phyloP scores from a whole-genome alignment of 2,888 invertebrate genomes.

The Psylliodes chrysocephalus region DNA sequence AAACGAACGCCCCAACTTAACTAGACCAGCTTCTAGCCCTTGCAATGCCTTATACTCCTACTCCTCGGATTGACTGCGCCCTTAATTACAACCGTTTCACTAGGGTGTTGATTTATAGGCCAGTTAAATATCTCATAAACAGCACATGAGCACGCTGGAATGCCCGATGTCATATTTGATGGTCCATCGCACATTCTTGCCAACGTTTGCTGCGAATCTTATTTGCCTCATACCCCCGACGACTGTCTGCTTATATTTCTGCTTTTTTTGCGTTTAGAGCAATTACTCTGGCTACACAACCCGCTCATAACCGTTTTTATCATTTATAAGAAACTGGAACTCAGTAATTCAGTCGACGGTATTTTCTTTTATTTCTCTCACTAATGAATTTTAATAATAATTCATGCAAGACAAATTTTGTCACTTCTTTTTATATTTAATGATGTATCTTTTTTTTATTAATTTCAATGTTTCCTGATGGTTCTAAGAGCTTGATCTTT shows the following conservation, averaged over 20 bases:
- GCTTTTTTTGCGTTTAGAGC: slow-evolving; percentile 1
- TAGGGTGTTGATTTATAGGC: slow-evolving; percentile 68
- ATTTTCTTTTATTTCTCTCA: no score
- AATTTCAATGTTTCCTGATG: no score
- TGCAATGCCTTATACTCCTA: slow-evolving; percentile 24
- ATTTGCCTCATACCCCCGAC: slow-evolving; percentile 26
- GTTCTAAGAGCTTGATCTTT: no score
- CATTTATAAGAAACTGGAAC: not conserved
- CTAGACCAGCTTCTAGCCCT: slow-evolving; percentile 39
- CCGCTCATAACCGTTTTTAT: not conserved
- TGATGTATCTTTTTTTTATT: no score
- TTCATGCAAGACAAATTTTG: no score
- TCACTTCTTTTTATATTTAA: no score
- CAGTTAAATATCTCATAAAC: slow-evolving; percentile 68
- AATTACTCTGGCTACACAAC: not conserved
- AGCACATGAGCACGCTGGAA: slow-evolving; percentile 64
- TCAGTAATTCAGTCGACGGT: no score
- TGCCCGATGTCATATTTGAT: slow-evolving; percentile 64
- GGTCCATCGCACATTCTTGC: slow-evolving; percentile 60
- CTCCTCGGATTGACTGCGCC: slow-evolving; percentile 51
- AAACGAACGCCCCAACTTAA: not conserved
- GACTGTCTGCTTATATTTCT: slow-evolving; percentile 24
- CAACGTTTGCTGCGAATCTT: slow-evolving; percentile 29
- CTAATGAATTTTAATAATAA: no score
- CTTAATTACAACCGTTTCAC: slow-evolving; percentile 64